Evolutionary conservation across 35 echinoderm and acorn worm genomes (phyloP), one percentile per base, ranked within the genome.

Genomic region (Strongylocentrotus purpuratus): DNA sequence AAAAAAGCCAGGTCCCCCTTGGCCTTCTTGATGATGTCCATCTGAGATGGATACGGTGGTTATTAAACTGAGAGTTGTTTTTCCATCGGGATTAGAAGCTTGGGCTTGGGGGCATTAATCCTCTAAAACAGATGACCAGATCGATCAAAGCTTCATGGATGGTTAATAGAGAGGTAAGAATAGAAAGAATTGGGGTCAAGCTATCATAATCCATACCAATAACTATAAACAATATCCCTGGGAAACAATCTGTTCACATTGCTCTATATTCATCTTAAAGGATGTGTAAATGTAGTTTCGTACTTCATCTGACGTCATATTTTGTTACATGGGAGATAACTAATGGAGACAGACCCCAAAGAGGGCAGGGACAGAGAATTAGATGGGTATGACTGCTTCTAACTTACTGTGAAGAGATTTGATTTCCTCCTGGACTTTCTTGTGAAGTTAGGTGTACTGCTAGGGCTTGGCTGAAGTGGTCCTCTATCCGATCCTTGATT

Each of bases 391-490:
- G 0, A n/a, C 22, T 78, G 22, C 65, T 22, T 28, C 65, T 2
- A 41, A 94, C 93, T 98, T 96, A 98, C 97, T 59, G 97, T 98
- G 58, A 98, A 98, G 33, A 98, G 94, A 87, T 98, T 98, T 46
- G 97, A 98, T 96, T 97, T 99, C 95, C 98, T 95, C 58, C 98
- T 94, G 10, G 98, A 97, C 86, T 98, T 97, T 58, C 98, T 96
- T 60, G 96, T 95, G 96, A 98, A 97, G 92, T 97, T 99, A 50
- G 98, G 98, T 45, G 98, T 99, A 96, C 98, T 99, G 95, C 97
- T 99, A 13, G 98, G 98, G 88, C 98, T 99, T 22, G 97, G 97
- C 33, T 96, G 96, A 31, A 95, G 94, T 0, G 97, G 97, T 35
- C 96, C 97, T 86, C 95, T 88, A 33, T 92, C 94, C 20, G 94